Percentiles rank a stretch among this genome's conserved stretches.
Evolutionary conservation across 1,140 invertebrate species (phyloP).

Genomic region (Hydropsyche tenuis): DNA sequence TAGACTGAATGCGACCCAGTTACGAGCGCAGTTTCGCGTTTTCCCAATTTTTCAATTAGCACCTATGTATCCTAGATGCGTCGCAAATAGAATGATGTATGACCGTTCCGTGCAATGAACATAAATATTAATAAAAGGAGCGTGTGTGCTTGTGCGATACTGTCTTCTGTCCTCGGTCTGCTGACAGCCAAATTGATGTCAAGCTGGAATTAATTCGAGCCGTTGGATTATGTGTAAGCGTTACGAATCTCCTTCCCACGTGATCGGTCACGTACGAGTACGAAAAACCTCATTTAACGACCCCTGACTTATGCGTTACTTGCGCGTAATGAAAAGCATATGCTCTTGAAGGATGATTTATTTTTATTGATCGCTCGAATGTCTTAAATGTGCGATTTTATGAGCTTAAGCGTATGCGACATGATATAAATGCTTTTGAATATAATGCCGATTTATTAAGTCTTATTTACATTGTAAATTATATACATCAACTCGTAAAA

Average conservation of each 20-base stretch:
- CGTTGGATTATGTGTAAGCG: constrained; percentile 19
- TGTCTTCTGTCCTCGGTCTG: neutral
- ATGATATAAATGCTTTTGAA: too few species aligned
- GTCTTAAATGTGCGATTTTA: too few species aligned
- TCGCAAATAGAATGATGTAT: constrained; percentile 17
- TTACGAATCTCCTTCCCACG: constrained; percentile 45
- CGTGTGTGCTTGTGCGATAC: neutral
- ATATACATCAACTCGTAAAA: too few species aligned
- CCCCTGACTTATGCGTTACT: neutral
- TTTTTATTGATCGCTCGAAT: too few species aligned
- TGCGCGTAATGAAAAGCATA: too few species aligned
- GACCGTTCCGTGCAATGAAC: constrained; percentile 5
- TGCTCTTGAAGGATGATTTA: too few species aligned
- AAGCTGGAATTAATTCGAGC: constrained; percentile 15
- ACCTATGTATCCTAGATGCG: neutral
- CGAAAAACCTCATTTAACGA: too few species aligned
- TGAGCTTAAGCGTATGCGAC: too few species aligned
- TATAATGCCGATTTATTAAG: too few species aligned
- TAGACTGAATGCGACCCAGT: too few species aligned
- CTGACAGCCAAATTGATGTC: constrained; percentile 16
- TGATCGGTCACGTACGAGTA: constrained; percentile 42
- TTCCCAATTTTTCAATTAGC: constrained; percentile 12
- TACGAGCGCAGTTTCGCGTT: too few species aligned
- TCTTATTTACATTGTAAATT: too few species aligned
- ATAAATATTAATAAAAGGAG: constrained; percentile 14